These are phyloP conservation scores for Drosophila mojavensis DNA, from an alignment of 1,140 invertebrate species.

Conservation along the genomic window DNA sequence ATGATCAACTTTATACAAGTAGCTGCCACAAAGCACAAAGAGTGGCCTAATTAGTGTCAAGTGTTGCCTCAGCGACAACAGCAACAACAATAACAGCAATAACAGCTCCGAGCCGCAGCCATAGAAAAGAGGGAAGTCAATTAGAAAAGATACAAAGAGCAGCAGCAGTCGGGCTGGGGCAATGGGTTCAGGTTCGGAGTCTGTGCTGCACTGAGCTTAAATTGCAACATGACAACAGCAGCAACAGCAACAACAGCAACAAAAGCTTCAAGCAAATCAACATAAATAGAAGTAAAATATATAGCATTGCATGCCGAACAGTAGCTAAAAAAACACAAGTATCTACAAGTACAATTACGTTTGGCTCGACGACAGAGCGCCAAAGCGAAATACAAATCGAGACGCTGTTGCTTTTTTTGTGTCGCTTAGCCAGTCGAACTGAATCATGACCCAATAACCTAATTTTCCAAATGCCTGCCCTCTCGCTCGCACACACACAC, in stretches of 20 bases:
- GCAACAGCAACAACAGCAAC: conserved; percentile 4
- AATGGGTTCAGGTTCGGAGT: conserved; percentile 29
- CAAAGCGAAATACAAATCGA: conserved; percentile 75
- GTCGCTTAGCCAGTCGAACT: conserved; percentile 69
- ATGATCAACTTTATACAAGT: conserved; percentile 53
- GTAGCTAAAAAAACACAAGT: conserved; percentile 75
- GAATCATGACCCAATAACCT: conserved; percentile 81
- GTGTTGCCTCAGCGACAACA: conserved; percentile 69
- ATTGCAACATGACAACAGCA: conserved; percentile 57
- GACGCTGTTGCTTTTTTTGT: conserved; percentile 57
- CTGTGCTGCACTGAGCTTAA: conserved; percentile 31
- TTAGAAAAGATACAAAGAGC: conserved; percentile 76
- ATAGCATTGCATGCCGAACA: conserved; percentile 55
- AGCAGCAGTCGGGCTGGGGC: conserved; percentile 22
- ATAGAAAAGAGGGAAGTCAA: conserved; percentile 79
- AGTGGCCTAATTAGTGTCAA: conserved; percentile 82
- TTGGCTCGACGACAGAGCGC: conserved; percentile 46
- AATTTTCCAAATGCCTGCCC: conserved; percentile 60
- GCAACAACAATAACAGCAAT: conserved; percentile 11
- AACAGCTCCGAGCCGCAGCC: conserved; percentile 49
- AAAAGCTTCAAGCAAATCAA: conserved; percentile 24
- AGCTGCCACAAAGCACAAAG: conserved; percentile 65
- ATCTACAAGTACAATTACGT: conserved; percentile 77
- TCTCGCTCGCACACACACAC: conserved; percentile 62
- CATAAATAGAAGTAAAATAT: conserved; percentile 12